Conservation (phyloP, 2,888 invertebrate genomes). For the Epiperipatus broadwayi region DNA sequence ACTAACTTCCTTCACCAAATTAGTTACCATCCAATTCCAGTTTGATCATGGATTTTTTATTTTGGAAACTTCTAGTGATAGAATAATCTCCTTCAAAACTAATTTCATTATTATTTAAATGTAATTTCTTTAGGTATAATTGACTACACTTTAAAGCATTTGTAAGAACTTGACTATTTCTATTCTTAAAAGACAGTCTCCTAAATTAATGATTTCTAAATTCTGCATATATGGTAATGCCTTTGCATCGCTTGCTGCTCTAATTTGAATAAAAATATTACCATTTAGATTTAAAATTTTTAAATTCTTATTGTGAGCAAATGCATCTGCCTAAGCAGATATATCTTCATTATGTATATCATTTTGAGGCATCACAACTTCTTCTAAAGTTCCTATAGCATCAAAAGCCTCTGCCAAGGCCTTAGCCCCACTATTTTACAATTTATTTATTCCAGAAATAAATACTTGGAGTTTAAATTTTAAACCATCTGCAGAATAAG, state of each 20-base stretch:
- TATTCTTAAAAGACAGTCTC: constrained; percentile 35
- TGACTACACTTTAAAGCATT: constrained; percentile 37
- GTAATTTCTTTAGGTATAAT: constrained; percentile 29
- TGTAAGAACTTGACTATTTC: constrained; percentile 47
- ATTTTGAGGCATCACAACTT: constrained; percentile 86
- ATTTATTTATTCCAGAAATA: too few relatives aligned
- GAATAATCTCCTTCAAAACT: constrained; percentile 44
- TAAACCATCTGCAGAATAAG: too few relatives aligned
- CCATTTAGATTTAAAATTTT: constrained; percentile 72
- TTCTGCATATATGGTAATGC: constrained; percentile 44
- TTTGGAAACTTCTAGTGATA: too few relatives aligned
- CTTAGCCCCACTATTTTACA: too few relatives aligned
- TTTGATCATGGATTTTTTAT: too few relatives aligned
- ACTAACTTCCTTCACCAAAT: too few relatives aligned
- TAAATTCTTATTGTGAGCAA: constrained; percentile 41
- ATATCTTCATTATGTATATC: constrained; percentile 79
- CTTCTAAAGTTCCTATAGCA: constrained; percentile 61
- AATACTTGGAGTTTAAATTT: too few relatives aligned
- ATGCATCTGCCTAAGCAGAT: constrained; percentile 52
- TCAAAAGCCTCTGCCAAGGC: too few relatives aligned
- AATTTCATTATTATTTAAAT: constrained; percentile 63
- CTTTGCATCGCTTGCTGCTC: constrained; percentile 44
- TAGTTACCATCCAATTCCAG: too few relatives aligned
- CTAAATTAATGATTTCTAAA: constrained; percentile 35
- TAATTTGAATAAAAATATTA: constrained; percentile 59